These are phyloP conservation scores for Dichetophora obliterata DNA, from an alignment of 2,888 invertebrate genomes.

Conservation along the genomic window DNA sequence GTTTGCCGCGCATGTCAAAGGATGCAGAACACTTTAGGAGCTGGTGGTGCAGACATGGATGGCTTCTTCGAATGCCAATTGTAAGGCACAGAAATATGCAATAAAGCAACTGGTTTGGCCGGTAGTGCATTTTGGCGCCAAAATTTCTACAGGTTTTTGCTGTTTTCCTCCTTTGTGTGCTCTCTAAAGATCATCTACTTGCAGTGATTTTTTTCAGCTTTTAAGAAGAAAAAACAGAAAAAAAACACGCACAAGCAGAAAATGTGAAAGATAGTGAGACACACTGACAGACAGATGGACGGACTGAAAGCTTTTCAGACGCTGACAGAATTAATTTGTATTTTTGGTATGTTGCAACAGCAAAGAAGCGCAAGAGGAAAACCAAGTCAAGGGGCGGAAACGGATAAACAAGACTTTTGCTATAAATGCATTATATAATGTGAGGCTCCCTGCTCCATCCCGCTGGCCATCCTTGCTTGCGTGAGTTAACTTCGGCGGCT, in stretches of 20 bases:
- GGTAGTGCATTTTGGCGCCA: constrained; percentile 35
- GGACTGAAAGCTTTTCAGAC: neutral
- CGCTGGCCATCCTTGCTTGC: neutral
- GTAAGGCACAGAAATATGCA: neutral
- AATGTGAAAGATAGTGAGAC: neutral
- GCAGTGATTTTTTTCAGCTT: neutral
- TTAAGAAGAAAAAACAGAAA: neutral
- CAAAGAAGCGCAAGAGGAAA: neutral
- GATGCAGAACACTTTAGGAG: neutral
- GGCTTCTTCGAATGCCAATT: no score
- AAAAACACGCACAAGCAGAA: no score
- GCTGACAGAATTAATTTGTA: constrained; percentile 23
- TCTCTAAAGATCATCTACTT: neutral
- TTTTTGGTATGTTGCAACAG: constrained; percentile 16
- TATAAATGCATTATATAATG: constrained; percentile 21
- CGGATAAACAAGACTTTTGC: constrained; percentile 6
- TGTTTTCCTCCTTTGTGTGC: neutral
- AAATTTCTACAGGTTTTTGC: constrained; percentile 38
- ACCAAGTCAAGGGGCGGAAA: no score
- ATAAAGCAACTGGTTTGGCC: constrained; percentile 3
- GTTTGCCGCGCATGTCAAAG: neutral
- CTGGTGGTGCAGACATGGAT: neutral
- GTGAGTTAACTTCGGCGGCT: neutral
- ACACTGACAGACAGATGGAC: neutral
- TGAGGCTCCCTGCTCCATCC: neutral